These are phyloP conservation scores for Drosophila ustulata DNA, from an alignment of 2,888 invertebrate species.

Conservation along the genomic window DNA sequence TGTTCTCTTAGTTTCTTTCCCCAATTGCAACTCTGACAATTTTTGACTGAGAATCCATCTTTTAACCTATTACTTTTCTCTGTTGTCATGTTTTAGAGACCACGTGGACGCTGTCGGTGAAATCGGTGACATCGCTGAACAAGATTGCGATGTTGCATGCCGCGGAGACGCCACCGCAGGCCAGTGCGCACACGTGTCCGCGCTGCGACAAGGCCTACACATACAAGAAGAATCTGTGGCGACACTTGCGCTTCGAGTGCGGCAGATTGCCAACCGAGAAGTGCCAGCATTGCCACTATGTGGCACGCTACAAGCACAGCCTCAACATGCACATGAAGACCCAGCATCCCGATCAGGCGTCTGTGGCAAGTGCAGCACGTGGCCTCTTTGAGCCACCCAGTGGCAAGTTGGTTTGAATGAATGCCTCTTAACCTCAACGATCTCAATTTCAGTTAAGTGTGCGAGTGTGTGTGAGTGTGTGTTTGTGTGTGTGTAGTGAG, in stretches of 20 bases:
- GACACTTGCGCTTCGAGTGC: conserved; percentile 87
- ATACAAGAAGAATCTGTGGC: conserved; percentile 87
- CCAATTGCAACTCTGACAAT: not conserved
- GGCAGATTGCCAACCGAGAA: conserved; percentile 87
- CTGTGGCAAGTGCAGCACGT: conserved; percentile 29
- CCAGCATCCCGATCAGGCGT: conserved; percentile 78
- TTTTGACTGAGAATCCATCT: conserved; percentile 4
- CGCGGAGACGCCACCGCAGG: conserved; percentile 37
- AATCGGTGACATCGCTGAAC: conserved; percentile 84
- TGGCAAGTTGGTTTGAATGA: conserved; percentile 35
- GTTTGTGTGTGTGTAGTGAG: conserved; percentile 10
- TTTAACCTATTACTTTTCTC: conserved; percentile 68
- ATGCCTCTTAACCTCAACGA: not conserved
- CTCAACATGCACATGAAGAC: conserved; percentile 85
- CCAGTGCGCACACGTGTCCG: conserved; percentile 85
- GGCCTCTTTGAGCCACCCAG: conserved; percentile 44
- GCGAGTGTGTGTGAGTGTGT: not conserved
- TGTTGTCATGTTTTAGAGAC: conserved; percentile 76
- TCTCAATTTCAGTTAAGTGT: conserved; percentile 54
- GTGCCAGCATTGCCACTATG: conserved; percentile 86
- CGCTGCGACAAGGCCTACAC: conserved; percentile 87
- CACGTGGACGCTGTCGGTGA: conserved; percentile 81
- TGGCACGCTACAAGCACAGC: conserved; percentile 86
- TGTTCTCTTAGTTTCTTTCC: conserved; percentile 3
- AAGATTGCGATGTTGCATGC: conserved; percentile 68